Evolutionary conservation across 2,888 invertebrate species (phyloP).

Genomic region (Palloptera scutellata): DNA sequence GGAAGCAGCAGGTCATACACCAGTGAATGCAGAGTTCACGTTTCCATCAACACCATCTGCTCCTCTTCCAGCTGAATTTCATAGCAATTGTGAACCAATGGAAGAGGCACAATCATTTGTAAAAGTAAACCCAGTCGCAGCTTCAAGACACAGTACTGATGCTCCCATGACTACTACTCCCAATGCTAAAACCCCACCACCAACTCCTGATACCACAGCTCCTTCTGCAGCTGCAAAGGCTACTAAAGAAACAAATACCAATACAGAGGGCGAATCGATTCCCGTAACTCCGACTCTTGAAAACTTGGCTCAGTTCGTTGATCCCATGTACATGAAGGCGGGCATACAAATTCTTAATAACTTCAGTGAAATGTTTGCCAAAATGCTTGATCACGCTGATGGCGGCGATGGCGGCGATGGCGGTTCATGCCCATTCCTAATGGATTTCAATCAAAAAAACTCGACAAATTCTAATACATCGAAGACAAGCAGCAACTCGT

Average conservation of each 20-base stretch:
- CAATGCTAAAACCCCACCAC: conserved; percentile 16
- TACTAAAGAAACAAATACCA: conserved; percentile 1
- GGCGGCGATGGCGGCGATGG: conserved; percentile 25
- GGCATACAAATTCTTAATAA: conserved; percentile 61
- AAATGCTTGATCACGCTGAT: conserved; percentile 58
- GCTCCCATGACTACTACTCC: not conserved
- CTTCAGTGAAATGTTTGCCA: conserved; percentile 62
- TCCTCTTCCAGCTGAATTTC: conserved; percentile 8
- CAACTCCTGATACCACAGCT: conserved; percentile 13
- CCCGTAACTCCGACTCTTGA: conserved; percentile 44
- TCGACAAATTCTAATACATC: conserved; percentile 29
- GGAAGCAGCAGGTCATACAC: conserved; percentile 32
- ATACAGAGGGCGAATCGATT: conserved; percentile 36
- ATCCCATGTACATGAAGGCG: conserved; percentile 58
- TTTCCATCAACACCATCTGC: conserved; percentile 8
- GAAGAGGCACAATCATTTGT: not conserved
- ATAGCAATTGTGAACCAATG: not conserved
- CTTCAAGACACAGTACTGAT: too few species aligned
- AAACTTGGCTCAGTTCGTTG: conserved; percentile 50
- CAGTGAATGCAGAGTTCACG: conserved; percentile 24
- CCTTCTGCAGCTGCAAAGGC: not conserved
- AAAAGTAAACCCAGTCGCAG: too few species aligned
- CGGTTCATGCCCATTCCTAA: not conserved
- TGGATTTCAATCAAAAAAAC: conserved; percentile 10
- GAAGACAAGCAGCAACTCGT: conserved; percentile 17